phyloP scores from a whole-genome alignment of 1,140 invertebrate genomes.

The Nasonia vitripennis region DNA sequence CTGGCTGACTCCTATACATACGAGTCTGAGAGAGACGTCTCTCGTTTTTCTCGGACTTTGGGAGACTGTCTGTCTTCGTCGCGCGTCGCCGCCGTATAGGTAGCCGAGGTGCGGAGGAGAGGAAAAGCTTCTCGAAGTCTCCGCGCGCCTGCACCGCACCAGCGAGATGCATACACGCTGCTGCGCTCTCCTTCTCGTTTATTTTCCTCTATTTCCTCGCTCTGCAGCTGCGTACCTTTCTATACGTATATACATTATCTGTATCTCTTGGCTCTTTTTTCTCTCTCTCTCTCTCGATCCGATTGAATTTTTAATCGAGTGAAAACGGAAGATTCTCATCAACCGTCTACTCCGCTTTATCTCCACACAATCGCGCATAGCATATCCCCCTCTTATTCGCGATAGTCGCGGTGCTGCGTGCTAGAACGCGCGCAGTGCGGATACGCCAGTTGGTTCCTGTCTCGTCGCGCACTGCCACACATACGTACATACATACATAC shows the following conservation, averaged over 20 bases:
- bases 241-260: too few species aligned
- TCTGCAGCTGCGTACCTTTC: too few species aligned
- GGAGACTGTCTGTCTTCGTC: not conserved
- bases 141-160: constrained; percentile 1
- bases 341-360: not conserved
- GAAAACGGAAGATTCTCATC: too few species aligned
- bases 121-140: constrained; percentile 45
- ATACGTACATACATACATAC: too few species aligned
- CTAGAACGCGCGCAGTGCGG: not conserved
- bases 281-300: too few species aligned
- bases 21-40: not conserved
- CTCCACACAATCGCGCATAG: not conserved
- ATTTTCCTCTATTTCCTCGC: too few species aligned
- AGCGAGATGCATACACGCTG: not conserved
- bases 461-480: not conserved
- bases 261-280: too few species aligned
- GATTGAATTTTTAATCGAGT: too few species aligned
- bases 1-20: not conserved
- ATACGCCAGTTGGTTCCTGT: not conserved
- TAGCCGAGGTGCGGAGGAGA: not conserved
- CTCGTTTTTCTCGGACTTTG: not conserved
- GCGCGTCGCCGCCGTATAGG: too few species aligned
- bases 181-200: not conserved
- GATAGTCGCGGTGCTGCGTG: not conserved
- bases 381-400: not conserved